These are phyloP conservation scores for Bubo blakistoni DNA, from an alignment of 2,113 vertebrate genomes.

Conservation along the genomic window DNA sequence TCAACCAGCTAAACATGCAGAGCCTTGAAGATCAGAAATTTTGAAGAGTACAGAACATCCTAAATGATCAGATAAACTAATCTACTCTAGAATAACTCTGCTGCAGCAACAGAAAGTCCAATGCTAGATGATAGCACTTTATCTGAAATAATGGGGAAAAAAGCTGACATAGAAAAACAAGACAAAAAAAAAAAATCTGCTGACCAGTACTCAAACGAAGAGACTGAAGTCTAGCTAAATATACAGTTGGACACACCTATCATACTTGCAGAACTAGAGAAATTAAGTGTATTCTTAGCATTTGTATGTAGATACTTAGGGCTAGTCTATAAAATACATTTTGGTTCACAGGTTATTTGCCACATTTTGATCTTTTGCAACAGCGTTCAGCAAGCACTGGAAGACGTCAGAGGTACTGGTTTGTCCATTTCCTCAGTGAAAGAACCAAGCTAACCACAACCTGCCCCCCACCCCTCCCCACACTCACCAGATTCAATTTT, in stretches of 20 bases:
- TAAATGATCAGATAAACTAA: conserved; percentile 8
- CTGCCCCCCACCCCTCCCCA: not conserved
- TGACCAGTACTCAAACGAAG: not conserved
- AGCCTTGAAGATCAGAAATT: not conserved
- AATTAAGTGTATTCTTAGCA: not conserved
- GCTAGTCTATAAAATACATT: not conserved
- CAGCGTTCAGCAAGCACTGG: not conserved
- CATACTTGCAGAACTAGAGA: not conserved
- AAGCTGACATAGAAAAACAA: not conserved
- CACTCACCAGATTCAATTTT: not conserved
- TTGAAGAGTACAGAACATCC: not conserved
- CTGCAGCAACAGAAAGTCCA: not conserved
- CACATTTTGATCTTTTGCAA: not conserved
- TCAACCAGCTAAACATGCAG: not conserved
- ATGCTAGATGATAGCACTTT: not conserved
- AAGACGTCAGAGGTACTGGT: not conserved
- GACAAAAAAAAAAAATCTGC: not conserved
- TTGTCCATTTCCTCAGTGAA: not conserved
- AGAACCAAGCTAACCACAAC: not conserved
- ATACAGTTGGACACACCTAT: not conserved
- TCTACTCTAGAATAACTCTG: not conserved
- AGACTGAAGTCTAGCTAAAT: not conserved
- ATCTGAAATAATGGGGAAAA: not conserved
- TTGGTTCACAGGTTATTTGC: not conserved
- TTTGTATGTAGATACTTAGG: not conserved